Base-by-base conservation (phyloP, 2,113 vertebrate species). In the Spilogale gracilis region DNA sequence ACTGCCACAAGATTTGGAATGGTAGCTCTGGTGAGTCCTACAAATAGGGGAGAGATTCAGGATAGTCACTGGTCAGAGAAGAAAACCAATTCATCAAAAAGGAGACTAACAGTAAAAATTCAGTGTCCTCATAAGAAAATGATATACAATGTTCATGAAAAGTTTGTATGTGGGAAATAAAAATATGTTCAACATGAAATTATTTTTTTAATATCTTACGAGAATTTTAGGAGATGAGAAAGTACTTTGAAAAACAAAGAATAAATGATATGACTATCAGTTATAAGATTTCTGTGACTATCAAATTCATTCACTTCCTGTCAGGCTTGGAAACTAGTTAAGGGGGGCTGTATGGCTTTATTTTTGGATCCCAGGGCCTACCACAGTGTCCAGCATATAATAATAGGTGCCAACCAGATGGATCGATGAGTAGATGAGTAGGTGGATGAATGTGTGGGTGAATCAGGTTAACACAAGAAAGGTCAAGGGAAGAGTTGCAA, bases 211-310 rank as follows among this genome's bases (percentile, higher is more conserved):
- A 30, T 30, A 91, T 50, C 18, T 60, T 79, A n/a, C 0, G 89
- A 90, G 54, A 86, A 83, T 60, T 90, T 54, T 73, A 86, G 18
- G 17, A 84, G 32, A 80, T 65, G 20, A 85, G 4, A 81, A 96
- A 89, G 11, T 50, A 81, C 52, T 76, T 50, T 76, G 71, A 92
- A 76, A 94, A 89, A 30, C 32, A 32, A 83, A 90, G 30, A 84
- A 86, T 71, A 87, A 85, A 65, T 82, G 27, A 25, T 63, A 86
- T 12, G 82, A 25, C 63, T 78, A 79, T 56, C 60, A 27, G 11
- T 45, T 97, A 21, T 5, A 58, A 43, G 45, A 74, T 89, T 85
- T 94, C 89, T 65, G 20, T 96, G 79, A 52, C 50, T 89, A 74
- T 48, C 60, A 74, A 83, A 89, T 91, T 81, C 30, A 14, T 85